Percentiles rank a stretch among this genome's conserved stretches.
These are phyloP conservation scores for Oscheius sp. DNA, from an alignment of 2,888 invertebrate species.

Conservation along the genomic window DNA sequence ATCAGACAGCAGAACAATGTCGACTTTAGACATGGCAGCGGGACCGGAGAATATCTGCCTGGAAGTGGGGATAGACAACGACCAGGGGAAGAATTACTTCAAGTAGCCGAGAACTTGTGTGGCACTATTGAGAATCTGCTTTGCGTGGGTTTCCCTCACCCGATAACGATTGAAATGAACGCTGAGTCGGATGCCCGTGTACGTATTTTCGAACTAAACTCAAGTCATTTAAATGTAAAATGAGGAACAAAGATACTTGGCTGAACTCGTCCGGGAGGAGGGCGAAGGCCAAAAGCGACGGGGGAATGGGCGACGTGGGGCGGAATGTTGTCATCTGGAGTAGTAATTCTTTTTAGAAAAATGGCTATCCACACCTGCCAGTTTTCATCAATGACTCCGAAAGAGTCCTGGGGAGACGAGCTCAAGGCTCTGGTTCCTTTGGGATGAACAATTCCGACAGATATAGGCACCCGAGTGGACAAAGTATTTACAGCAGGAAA, in stretches of 20 bases:
- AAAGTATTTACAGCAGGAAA: constrained; percentile 44
- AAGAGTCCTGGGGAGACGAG: constrained; percentile 38
- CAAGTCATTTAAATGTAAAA: background rate
- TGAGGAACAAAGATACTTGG: background rate
- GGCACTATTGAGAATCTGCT: constrained; percentile 44
- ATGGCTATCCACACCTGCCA: too few relatives aligned
- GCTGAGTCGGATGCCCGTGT: constrained; percentile 50
- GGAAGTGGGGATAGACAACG: background rate
- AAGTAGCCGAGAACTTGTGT: constrained; percentile 50
- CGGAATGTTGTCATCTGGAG: constrained; percentile 50
- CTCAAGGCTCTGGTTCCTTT: constrained; percentile 47
- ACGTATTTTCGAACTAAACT: constrained; percentile 46
- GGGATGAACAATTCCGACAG: constrained; percentile 52
- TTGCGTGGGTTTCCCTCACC: constrained; percentile 47
- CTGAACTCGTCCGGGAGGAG: constrained; percentile 49
- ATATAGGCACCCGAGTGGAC: constrained; percentile 45
- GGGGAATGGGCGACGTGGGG: constrained; percentile 44
- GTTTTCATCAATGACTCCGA: constrained; percentile 45
- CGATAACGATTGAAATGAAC: constrained; percentile 50
- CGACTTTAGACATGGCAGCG: constrained; percentile 37
- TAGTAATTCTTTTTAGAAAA: too few relatives aligned
- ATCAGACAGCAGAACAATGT: constrained; percentile 50
- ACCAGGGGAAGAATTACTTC: constrained; percentile 36
- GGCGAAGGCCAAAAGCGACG: constrained; percentile 47
- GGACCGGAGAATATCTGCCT: constrained; percentile 40